phyloP scores from a whole-genome alignment of 2,888 invertebrate species.

The Oscheius sp. region DNA sequence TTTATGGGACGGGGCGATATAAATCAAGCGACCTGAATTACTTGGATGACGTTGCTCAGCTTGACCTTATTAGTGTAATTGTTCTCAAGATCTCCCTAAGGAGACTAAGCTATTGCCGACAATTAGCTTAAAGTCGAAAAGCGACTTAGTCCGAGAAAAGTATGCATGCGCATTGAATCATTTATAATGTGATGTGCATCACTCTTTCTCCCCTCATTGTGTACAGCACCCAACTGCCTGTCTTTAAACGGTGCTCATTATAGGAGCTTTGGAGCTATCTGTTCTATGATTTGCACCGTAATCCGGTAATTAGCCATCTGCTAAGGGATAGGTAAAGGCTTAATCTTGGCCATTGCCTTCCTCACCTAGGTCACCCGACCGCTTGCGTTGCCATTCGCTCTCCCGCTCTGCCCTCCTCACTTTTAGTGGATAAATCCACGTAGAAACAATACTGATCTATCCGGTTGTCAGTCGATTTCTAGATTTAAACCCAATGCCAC shows the following conservation, averaged over 20 bases:
- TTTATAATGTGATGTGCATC: conserved; percentile 21
- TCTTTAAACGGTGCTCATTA: background rate
- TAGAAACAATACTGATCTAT: conserved; percentile 21
- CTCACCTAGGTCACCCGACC: background rate
- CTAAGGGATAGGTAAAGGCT: background rate
- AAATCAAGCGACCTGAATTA: no score
- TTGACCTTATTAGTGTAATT: conserved; percentile 25
- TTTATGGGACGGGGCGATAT: no score
- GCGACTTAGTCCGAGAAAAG: background rate
- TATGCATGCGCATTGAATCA: conserved; percentile 27
- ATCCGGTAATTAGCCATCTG: background rate
- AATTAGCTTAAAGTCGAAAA: conserved; percentile 26
- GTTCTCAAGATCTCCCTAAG: background rate
- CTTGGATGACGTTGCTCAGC: no score
- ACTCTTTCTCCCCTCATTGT: background rate
- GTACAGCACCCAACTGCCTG: background rate
- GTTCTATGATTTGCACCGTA: background rate
- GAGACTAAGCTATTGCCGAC: conserved; percentile 10
- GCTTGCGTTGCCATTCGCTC: background rate
- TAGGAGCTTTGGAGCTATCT: background rate
- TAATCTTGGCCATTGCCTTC: background rate
- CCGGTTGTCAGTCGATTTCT: conserved; percentile 11
- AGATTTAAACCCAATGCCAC: conserved; percentile 5
- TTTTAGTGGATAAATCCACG: conserved; percentile 3
- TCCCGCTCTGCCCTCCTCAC: background rate